Conservation (phyloP, 1,140 invertebrate genomes). For the Drosophila ogumai region DNA sequence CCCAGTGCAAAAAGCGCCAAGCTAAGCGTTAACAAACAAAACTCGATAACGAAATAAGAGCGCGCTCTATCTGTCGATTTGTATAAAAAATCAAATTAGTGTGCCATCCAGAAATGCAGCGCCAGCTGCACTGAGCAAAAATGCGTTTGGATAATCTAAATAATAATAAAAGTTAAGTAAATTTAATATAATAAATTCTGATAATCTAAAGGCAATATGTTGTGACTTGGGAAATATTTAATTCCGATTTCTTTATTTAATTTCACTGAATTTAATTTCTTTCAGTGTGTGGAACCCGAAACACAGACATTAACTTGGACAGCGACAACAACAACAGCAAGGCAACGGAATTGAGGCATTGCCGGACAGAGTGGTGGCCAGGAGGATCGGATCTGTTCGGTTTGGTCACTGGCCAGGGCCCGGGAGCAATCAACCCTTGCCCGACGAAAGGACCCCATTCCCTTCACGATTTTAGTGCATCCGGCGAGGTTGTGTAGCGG, state of each 20-base stretch:
- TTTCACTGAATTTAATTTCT: background rate
- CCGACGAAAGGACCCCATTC: constrained; percentile 3
- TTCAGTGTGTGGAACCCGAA: background rate
- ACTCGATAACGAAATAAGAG: constrained; percentile 80
- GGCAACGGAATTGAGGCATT: constrained; percentile 73
- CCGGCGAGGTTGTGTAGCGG: constrained; percentile 37
- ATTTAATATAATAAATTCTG: background rate
- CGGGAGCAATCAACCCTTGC: constrained; percentile 64
- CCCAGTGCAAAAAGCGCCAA: constrained; percentile 65
- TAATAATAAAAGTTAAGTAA: too few relatives aligned
- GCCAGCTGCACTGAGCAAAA: constrained; percentile 7
- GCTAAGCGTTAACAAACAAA: constrained; percentile 82
- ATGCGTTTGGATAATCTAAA: background rate
- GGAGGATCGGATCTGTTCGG: constrained; percentile 5
- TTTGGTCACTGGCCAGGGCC: background rate
- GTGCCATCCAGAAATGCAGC: constrained; percentile 53
- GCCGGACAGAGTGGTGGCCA: constrained; percentile 26
- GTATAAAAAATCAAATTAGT: constrained; percentile 80
- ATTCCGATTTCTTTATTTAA: background rate
- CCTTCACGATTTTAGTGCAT: constrained; percentile 9
- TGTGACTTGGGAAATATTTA: background rate
- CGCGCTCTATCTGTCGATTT: constrained; percentile 58
- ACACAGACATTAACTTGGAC: constrained; percentile 15
- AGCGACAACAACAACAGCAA: constrained; percentile 19
- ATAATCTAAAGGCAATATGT: too few relatives aligned